Evolutionary conservation across 2,797 vertebrate genomes (phyloP), one percentile per base, ranked within the genome.

Genomic region (Alca torda): DNA sequence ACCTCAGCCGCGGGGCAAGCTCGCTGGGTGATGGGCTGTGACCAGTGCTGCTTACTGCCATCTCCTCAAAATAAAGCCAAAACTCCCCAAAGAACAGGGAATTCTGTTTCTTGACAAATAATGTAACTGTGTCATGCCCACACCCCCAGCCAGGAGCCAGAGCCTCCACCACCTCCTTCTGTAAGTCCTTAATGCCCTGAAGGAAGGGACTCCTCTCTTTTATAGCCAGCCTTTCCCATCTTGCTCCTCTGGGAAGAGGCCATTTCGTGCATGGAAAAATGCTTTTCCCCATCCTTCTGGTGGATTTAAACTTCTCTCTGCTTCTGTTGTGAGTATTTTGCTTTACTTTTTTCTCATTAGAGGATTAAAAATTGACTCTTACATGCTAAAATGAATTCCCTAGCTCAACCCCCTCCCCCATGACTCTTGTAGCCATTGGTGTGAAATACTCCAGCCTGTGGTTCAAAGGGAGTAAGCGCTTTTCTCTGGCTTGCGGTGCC

Each of bases 361-460:
- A 74, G 48, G 16, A 70, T 39, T 74, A 53, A 51, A 54, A 69
- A 18, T 20, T 18, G 20, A 23, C 7, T 72, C 5, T 39, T 16
- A 16, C 6, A 11, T 24, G 46, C 43, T 78, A 43, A 91, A 67
- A 57, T 50, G 5, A 75, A 53, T 93, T 81, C 69, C 30, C 13
- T 11, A 51, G 10, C 2, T 75, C 75, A 45, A 6, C 8, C 21
- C 6, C 5, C 5, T 4, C 4, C 20, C 4, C 4, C 2, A 0
- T 11, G 12, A 41, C 61, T 76, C 5, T 23, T 59, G 41, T 26
- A 67, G 63, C 9, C 69, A 25, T 41, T 69, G 50, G 37, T 86
- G 73, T 88, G 39, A 91, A 90, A 51, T 51, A 6, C 13, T 53
- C 78, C 35, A 68, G 33, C n/a, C 37, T 79, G 13, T 43, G 8